Conservation (phyloP, 2,113 vertebrate species). For the Zapornia atra region DNA sequence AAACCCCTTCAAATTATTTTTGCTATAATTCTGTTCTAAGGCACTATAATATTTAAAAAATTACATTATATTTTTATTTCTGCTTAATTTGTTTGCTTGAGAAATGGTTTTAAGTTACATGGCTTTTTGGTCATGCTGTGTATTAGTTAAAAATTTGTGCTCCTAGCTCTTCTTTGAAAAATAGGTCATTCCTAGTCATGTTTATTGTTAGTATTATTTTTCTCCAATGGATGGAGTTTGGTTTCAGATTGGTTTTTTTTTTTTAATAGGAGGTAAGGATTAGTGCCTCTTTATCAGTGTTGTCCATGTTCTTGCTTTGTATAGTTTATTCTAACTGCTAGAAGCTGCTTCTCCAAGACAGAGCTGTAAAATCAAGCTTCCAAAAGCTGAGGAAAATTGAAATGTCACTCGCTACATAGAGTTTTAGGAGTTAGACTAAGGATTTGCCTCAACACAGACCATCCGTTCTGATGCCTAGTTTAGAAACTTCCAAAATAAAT, state of each 20-base stretch:
- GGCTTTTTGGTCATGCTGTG: not conserved
- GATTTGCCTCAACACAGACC: slow-evolving; percentile 9
- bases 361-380: slow-evolving; percentile 53
- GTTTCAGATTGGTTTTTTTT: slow-evolving; percentile 34
- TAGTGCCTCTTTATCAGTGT: slow-evolving; percentile 51
- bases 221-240: slow-evolving; percentile 13
- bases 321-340: slow-evolving; percentile 42
- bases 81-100: not conserved
- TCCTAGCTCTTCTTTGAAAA: slow-evolving; percentile 38
- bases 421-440: slow-evolving; percentile 39
- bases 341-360: slow-evolving; percentile 50
- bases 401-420: slow-evolving; percentile 57
- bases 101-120: not conserved
- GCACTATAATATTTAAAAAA: not conserved
- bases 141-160: slow-evolving; percentile 2
- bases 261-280: slow-evolving; percentile 49
- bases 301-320: slow-evolving; percentile 17
- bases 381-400: slow-evolving; percentile 63
- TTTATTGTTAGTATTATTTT: not conserved
- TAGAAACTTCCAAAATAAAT: slow-evolving; percentile 64
- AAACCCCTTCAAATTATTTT: slow-evolving; percentile 26
- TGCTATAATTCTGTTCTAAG: not conserved
- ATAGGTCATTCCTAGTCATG: slow-evolving; percentile 2
- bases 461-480: slow-evolving; percentile 51
- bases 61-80: not conserved